Evolutionary conservation across 2,888 invertebrate genomes (phyloP).

Genomic region (Drosophila nr. perissopoda): DNA sequence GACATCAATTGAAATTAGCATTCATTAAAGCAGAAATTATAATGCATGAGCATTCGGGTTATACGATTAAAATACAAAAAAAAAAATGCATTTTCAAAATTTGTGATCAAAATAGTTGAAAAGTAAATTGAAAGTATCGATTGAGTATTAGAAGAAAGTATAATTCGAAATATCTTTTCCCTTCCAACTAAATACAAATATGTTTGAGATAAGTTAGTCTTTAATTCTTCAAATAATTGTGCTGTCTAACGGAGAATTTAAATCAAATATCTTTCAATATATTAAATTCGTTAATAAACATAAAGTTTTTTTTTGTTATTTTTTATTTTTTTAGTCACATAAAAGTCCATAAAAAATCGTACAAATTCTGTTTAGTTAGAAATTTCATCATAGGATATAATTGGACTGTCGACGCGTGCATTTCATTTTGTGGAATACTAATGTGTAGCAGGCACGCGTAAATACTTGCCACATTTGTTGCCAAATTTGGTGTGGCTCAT

Average conservation of each 20-base stretch:
- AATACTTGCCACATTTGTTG: slow-evolving; percentile 16
- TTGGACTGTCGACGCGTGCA: background rate
- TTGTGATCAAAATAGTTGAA: background rate
- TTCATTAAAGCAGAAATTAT: slow-evolving; percentile 21
- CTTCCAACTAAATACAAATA: background rate
- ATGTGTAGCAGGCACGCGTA: slow-evolving; percentile 17
- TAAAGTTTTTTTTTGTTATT: background rate
- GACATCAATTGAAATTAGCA: slow-evolving; percentile 66
- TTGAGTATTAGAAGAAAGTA: background rate
- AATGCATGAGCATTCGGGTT: background rate
- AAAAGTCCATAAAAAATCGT: background rate
- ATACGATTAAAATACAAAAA: background rate
- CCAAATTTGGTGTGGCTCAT: slow-evolving; percentile 28
- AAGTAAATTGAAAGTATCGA: too few species aligned
- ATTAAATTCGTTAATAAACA: background rate
- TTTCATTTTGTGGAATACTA: slow-evolving; percentile 4
- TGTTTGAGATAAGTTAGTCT: background rate
- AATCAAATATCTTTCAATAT: background rate
- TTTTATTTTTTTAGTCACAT: background rate
- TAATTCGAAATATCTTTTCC: background rate
- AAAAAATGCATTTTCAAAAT: background rate
- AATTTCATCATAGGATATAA: background rate
- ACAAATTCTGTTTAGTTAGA: background rate
- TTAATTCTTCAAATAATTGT: background rate
- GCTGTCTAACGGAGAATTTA: background rate